Evolutionary conservation across 2,113 vertebrate genomes (phyloP), one percentile per base, ranked within the genome.

Genomic region (Arenaria interpres): DNA sequence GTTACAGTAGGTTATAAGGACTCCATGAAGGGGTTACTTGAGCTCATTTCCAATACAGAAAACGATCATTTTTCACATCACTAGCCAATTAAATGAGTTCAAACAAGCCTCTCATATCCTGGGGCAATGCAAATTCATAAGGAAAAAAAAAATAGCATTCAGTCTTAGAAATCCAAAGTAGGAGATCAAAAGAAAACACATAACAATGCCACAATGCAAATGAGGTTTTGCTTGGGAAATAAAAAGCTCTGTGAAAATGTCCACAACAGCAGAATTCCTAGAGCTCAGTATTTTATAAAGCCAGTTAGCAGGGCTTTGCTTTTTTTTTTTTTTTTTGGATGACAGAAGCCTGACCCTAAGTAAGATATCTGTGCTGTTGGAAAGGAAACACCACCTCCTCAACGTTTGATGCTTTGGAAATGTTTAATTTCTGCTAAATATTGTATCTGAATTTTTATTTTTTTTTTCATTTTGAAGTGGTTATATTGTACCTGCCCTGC

Each of bases 181-280:
- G 56, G 60, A 92, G 83, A 97, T 96, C 90, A 97, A 97, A 97
- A 62, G 27, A 82, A 93, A 92, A 72, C 64, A 96, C 43, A 48
- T 37, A 89, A 94, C 43, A 94, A 75, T 78, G 43, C 39, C 68
- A 64, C 51, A 84, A 92, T 87, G 85, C 83, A 94, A 95, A 93
- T 63, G 23, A 96, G 68, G 1, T 81, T 94, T 88, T 86, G 63
- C 72, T 67, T 63, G 64, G 59, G 60, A 95, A 93, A 91, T 63
- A 85, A 83, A 83, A 90, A 78, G 51, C 69, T 89, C 46, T 81
- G 60, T 60, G 92, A 86, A 96, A 94, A 63, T 13, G 64, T 84
- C 85, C 83, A 90, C 56, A 56, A 73, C 88, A 92, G 93, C 92
- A 97, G 79, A 96, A 95, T 93, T 94, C 83, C 90, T 94, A 51